A percentile compares a stretch with the other conserved stretches of the same genome.
These are phyloP conservation scores for Bathynomus jamesi DNA, from an alignment of 1,140 invertebrate species.

Conservation along the genomic window DNA sequence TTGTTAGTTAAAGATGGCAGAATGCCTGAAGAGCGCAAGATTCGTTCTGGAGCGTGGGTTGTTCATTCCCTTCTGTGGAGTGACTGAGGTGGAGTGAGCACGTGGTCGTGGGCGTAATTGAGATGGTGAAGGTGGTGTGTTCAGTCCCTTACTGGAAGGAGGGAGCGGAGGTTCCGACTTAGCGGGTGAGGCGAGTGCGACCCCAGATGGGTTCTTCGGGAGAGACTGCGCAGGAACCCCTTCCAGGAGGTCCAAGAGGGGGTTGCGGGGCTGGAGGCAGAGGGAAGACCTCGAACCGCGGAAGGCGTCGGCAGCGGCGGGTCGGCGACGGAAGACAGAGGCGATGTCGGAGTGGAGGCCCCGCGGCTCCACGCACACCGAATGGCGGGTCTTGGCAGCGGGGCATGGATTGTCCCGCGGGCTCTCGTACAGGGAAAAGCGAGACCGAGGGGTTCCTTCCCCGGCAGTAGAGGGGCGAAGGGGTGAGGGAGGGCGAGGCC, in stretches of 20 bases:
- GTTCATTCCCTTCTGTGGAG: not conserved
- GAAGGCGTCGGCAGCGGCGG: constrained; percentile 2
- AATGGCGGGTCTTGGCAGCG: constrained; percentile 11
- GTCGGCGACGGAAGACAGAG: not conserved
- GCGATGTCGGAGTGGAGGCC: not conserved
- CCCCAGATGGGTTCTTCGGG: not conserved
- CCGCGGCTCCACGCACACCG: constrained; percentile 9
- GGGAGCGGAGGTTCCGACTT: not conserved
- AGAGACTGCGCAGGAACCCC: not conserved
- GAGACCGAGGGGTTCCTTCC: constrained; percentile 11
- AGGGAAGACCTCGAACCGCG: constrained; percentile 4
- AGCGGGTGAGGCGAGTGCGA: not conserved
- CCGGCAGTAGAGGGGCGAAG: not conserved
- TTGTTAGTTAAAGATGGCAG: not conserved
- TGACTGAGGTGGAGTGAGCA: not conserved
- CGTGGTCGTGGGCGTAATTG: not conserved
- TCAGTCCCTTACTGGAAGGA: not conserved
- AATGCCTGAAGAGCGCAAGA: not conserved
- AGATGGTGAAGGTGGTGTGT: not conserved
- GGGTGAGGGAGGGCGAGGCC: not conserved
- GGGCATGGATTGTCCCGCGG: constrained; percentile 2
- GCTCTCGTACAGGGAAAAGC: constrained; percentile 10
- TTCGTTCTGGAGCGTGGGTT: not conserved
- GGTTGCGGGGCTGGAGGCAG: constrained; percentile 9
- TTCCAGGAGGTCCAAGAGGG: constrained; percentile 11